Base-by-base conservation (phyloP, 2,113 vertebrate species). In the Callaeas wilsoni region DNA sequence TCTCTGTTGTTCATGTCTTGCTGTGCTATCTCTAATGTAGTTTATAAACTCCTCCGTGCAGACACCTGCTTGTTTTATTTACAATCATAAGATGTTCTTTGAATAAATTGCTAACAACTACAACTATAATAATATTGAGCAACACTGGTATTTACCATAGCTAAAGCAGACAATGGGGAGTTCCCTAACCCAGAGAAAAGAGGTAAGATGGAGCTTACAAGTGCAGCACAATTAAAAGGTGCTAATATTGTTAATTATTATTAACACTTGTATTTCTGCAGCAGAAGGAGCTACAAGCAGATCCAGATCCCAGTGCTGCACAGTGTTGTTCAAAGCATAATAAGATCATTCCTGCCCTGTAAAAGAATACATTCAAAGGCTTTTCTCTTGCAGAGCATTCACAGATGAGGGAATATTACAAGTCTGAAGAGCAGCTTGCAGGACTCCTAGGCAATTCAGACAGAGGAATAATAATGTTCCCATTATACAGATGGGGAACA, bases 241-340 rank as follows among this genome's bases (percentile, higher is more conserved):
- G 64, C 23, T 92, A 94, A 90, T 94, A 88, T 86, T 7, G 37
- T 81, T 96, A 96, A 94, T 96, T 92, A 90, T 77, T 94, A 90
- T 95, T 94, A 96, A 89, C 29, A 59, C 21, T 70, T 89, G 22
- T 90, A 78, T 90, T 94, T 84, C 64, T 90, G 44, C 63, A 92
- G 71, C 50, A 90, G 84, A 91, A 93, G 70, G 55, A 94, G 10
- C n/a, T 82, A 86, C 42, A 74, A 86, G 50, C 87, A 92, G 71
- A 81, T 95, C 86, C 64, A 84, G 65, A 67, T 93, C 87, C 85
- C 87, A 95, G 39, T n/a, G 78, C 70, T 69, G 55, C 68, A 56
- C 25, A 55, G 39, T 74, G 60, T 35, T 84, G 35, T 90, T 95
- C 82, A 88, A 88, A 85, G 52, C 35, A 86, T 77, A 84, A 65